These are phyloP conservation scores for Scopus umbretta DNA, from an alignment of 2,113 vertebrate species.

Conservation along the genomic window DNA sequence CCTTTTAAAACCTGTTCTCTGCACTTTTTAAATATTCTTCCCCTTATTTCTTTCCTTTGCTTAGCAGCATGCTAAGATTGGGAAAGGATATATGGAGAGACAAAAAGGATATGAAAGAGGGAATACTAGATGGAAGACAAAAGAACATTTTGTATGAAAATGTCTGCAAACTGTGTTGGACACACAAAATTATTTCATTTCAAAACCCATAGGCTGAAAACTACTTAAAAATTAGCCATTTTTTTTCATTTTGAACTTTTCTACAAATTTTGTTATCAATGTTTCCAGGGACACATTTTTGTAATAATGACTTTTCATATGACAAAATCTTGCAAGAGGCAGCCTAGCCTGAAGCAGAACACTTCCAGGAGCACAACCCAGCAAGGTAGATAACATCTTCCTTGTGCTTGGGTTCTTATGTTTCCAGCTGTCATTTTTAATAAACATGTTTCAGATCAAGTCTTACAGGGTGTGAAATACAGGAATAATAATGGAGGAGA, in stretches of 20 bases:
- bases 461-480: background rate
- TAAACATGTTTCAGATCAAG: background rate
- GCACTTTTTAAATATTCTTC: background rate
- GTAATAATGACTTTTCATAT: background rate
- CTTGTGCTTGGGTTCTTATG: background rate
- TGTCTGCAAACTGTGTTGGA: background rate
- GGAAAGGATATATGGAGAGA: background rate
- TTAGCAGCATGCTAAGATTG: background rate
- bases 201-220: background rate
- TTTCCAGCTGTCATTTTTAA: background rate
- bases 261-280: background rate
- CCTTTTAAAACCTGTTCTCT: background rate
- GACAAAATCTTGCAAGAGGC: background rate
- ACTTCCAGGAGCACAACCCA: background rate
- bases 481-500: background rate
- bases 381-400: background rate
- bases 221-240: background rate
- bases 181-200: background rate
- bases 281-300: background rate
- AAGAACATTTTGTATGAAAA: background rate
- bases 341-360: background rate
- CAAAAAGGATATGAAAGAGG: background rate
- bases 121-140: background rate
- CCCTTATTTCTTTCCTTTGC: background rate
- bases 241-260: background rate